Evolutionary conservation across 2,797 vertebrate genomes (phyloP), one percentile per base, ranked within the genome.

Genomic region (Leuciscus waleckii): DNA sequence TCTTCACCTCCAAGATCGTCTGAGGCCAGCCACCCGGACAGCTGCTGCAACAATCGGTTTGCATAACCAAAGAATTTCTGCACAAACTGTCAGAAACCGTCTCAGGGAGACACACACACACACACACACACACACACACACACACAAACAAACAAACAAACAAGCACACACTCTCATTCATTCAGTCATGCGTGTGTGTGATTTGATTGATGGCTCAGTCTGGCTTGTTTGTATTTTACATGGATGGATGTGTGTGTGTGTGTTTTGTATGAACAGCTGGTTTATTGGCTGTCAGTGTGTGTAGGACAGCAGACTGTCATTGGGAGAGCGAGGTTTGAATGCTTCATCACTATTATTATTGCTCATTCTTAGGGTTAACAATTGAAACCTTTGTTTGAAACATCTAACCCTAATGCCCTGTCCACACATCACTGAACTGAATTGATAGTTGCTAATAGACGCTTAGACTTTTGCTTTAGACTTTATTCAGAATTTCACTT

Each of bases 221-320:
- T 65, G 41, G 29, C 65, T 65, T 68, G 79, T 80, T 65, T 80
- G 39, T 43, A 39, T 79, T 54, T 75, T 37, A 75, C 73, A 35
- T 74, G 9, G 46, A 35, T 74, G 49, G 43, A 41, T 71, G 69
- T 74, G 71, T 51, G 70, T 73, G 41, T 73, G 69, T 46, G 70
- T 73, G 29, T 75, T 37, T 29, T 75, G 49, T 10, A 54, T 37
- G 49, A 75, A 75, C 73, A 54, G 29, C 73, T 75, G 73, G 49
- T 75, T 75, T 54, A 19, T 23, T 75, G 73, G 73, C 46, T 54
- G 73, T 75, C 19, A 51, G 17, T 75, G 73, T 51, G 71, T 54
- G 73, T 23, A 54, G 19, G 49, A 37, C 49, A 75, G 29, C 73
- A 37, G 49, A 21, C 3, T 54, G 73, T 75, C 73, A 54, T 19